These are phyloP conservation scores for Caprella mutica DNA, from an alignment of 2,888 invertebrate genomes.

Conservation along the genomic window DNA sequence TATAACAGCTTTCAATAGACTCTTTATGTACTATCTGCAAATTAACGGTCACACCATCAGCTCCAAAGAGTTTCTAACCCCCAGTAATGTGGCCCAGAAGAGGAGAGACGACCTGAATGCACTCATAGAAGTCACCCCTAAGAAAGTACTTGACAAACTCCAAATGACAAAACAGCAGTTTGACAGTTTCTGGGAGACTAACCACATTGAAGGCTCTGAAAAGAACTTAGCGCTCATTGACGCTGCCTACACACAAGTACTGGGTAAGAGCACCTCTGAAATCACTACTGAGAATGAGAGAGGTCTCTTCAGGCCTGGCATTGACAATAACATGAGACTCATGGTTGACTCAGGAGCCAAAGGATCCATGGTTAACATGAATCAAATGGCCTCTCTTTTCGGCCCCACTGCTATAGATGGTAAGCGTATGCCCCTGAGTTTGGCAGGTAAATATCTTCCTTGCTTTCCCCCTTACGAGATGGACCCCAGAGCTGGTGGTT, in stretches of 20 bases:
- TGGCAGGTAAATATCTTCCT: slow-evolving; percentile 77
- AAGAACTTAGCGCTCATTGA: slow-evolving; percentile 31
- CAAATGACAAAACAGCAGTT: slow-evolving; percentile 11
- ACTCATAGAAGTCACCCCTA: slow-evolving; percentile 45
- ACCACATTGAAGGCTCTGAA: slow-evolving; percentile 18
- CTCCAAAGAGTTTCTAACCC: slow-evolving; percentile 83
- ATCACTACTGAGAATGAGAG: slow-evolving; percentile 36
- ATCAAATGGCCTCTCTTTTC: slow-evolving; percentile 94
- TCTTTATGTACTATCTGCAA: slow-evolving; percentile 83
- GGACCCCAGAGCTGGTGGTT: slow-evolving; percentile 86
- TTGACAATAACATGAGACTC: slow-evolving; percentile 88
- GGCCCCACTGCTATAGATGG: slow-evolving; percentile 99
- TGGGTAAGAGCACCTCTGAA: slow-evolving; percentile 24
- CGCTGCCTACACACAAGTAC: slow-evolving; percentile 30
- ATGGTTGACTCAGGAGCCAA: slow-evolving; percentile 99
- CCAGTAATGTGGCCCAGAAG: slow-evolving; percentile 56
- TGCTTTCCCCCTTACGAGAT: slow-evolving; percentile 80
- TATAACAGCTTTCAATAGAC: slow-evolving; percentile 76
- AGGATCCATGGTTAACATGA: slow-evolving; percentile 88
- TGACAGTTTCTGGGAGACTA: slow-evolving; percentile 16
- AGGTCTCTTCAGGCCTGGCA: slow-evolving; percentile 77
- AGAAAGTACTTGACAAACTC: slow-evolving; percentile 18
- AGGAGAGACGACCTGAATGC: slow-evolving; percentile 57
- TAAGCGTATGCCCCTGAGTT: slow-evolving; percentile 86
- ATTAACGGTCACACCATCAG: slow-evolving; percentile 88